Evolutionary conservation across 2,113 vertebrate genomes (phyloP), one percentile per base, ranked within the genome.

Genomic region (Thermophis baileyi): DNA sequence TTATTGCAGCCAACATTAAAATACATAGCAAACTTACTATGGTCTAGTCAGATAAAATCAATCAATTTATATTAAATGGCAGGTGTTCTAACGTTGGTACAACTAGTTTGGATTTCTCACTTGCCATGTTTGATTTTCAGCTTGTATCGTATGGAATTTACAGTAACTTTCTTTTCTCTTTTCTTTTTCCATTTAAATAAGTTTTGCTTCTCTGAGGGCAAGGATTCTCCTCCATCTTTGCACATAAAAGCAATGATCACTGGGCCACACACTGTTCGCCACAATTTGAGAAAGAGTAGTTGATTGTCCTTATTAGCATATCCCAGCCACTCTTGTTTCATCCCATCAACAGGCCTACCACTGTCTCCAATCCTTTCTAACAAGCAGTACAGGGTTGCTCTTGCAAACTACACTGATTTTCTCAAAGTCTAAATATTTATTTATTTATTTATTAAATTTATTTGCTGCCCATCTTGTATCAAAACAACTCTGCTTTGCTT

Each of bases 61-160:
- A 92, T 89, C 50, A 54, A 55, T 81, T 92, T 89, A 55, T 63
- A 89, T 89, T 35, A 89, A 89, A 89, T 92, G 88, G 50, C 69
- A 89, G 92, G 69, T 57, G 51, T 85, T 89, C 89, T 85, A 11
- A 40, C 55, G 40, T 54, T 57, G 88, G 9, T 85, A 16, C 44
- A 55, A 57, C 51, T 55, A 46, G 18, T 16, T 57, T 57, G 50
- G 51, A 85, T 57, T 85, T 89, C 69, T 87, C 51, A 89, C 35
- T 69, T 92, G 53, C 30, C 69, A 92, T n/a, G 89, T 89, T 57
- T 89, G 51, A 92, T 92, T 85, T 89, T 20, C 69, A 89, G 44
- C 40, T 20, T 25, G 10, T 44, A 85, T 18, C 40, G 11, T 25
- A 57, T 85, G 20, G 74, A 89, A 57, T 92, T 85, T 40, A 81